These are phyloP conservation scores for Lutraria rhynchaena DNA, from an alignment of 1,140 invertebrate genomes.

Conservation along the genomic window DNA sequence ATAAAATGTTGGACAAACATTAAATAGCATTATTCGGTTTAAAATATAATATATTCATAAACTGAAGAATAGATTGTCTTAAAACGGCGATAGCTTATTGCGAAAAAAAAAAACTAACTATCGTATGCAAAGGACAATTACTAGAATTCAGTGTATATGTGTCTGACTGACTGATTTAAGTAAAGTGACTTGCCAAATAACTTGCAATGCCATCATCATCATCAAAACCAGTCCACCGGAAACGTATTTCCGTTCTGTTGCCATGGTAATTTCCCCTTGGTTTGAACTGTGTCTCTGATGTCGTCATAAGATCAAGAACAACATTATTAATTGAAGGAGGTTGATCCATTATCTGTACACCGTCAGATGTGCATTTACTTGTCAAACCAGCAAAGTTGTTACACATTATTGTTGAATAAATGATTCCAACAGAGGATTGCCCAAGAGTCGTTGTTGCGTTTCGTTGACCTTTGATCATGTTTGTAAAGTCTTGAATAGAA, in stretches of 20 bases:
- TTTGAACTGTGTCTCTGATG: constrained; percentile 2
- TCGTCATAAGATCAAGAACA: not conserved
- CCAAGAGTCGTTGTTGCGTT: not conserved
- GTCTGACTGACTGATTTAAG: too few relatives aligned
- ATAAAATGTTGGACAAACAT: too few relatives aligned
- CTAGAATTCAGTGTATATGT: not conserved
- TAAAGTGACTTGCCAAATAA: constrained; percentile 9
- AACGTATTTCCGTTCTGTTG: constrained; percentile 9
- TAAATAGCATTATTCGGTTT: too few relatives aligned
- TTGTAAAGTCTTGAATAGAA: not conserved
- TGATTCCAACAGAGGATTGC: not conserved
- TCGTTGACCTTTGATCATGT: not conserved
- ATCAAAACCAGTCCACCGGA: constrained; percentile 26
- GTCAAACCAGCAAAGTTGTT: not conserved
- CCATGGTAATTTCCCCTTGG: constrained; percentile 8
- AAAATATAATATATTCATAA: not conserved
- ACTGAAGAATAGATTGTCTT: not conserved
- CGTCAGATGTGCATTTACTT: not conserved
- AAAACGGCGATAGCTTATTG: not conserved
- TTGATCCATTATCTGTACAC: not conserved
- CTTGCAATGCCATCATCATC: constrained; percentile 21
- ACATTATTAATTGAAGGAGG: not conserved
- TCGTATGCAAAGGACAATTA: too few relatives aligned
- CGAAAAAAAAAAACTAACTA: not conserved
- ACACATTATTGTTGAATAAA: constrained; percentile 13